Percentiles rank a stretch among this genome's conserved stretches.
phyloP scores from a whole-genome alignment of 2,888 invertebrate genomes.

The Apodemia duryi region DNA sequence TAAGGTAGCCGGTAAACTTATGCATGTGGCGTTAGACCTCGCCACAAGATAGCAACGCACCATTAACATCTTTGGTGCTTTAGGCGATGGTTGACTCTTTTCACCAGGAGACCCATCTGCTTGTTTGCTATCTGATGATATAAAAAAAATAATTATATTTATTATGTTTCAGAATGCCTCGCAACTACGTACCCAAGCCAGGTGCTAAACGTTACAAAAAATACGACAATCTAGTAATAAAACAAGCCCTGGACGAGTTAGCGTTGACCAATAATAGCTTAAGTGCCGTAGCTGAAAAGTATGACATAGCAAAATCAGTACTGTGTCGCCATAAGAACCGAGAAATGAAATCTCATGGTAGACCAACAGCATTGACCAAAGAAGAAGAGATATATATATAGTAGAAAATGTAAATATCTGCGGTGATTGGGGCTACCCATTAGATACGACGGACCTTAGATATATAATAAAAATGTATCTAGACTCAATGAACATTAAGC shows the following conservation, averaged over 20 bases:
- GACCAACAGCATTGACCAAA: conserved; percentile 8
- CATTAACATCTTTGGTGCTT: no score
- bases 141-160: no score
- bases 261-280: not conserved
- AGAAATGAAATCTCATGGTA: conserved; percentile 5
- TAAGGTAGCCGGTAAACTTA: no score
- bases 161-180: not conserved
- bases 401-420: no score
- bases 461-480: conserved; percentile 22
- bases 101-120: no score
- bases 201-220: not conserved
- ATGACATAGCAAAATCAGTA: conserved; percentile 3
- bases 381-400: not conserved
- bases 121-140: no score
- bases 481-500: conserved; percentile 18
- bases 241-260: conserved; percentile 4
- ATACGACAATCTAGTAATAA: not conserved
- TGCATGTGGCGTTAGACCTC: no score
- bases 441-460: conserved; percentile 28
- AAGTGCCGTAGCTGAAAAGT: not conserved
- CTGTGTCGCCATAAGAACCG: conserved; percentile 5
- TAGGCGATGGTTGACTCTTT: no score
- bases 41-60: no score
- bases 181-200: not conserved
- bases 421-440: conserved; percentile 10